Base-by-base conservation (phyloP, 2,888 invertebrate species). In the Caenorhabditis sp. region DNA sequence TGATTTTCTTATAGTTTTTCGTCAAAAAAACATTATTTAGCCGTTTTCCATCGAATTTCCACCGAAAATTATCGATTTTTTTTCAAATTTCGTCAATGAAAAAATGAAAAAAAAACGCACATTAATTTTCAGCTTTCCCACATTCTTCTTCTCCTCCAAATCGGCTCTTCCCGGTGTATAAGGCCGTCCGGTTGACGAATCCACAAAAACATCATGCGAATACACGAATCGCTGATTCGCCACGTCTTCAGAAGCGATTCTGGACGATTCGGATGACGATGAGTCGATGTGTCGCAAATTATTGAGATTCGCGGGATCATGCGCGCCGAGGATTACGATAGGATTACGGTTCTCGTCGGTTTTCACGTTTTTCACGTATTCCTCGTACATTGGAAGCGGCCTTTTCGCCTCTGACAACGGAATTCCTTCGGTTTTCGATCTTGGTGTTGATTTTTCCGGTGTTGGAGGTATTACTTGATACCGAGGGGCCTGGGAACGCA, bases 171-270 rank as follows among this genome's bases (percentile, higher is more conserved):
- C 72, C 22, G 69, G 74, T 13, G 72, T 69, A 51, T 50, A 74
- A 40, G 80, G 74, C 58, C 74, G 44, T 3, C 74, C 74, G 6
- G 74, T 74, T 4, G 51, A 55, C 6, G 74, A 64, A 44, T 80
- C 80, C 28, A 80, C 74, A 35, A 64, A 74, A 6, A 80, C 80
- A 28, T 80, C 69, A 53, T 80, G 74, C 8, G 74, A 24, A 35
- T 65, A 77, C 4, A 77, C 77, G 24, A 62, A 51, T 11, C 76
- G n/a, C n/a, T n/a, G n/a, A n/a, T n/a, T n/a, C n/a, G n/a, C n/a
- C n/a, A n/a, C n/a, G n/a, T 64, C 64, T 60, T 70, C 70, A 20
- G 72, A 62, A 28, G 28, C 0, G 35, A 11, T 18, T 1, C 4
- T 26, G 32, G 11, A 15, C 18, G n/a, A n/a, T n/a, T 64, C 64